phyloP scores from a whole-genome alignment of 2,797 vertebrate genomes.

The Hydrophis major region DNA sequence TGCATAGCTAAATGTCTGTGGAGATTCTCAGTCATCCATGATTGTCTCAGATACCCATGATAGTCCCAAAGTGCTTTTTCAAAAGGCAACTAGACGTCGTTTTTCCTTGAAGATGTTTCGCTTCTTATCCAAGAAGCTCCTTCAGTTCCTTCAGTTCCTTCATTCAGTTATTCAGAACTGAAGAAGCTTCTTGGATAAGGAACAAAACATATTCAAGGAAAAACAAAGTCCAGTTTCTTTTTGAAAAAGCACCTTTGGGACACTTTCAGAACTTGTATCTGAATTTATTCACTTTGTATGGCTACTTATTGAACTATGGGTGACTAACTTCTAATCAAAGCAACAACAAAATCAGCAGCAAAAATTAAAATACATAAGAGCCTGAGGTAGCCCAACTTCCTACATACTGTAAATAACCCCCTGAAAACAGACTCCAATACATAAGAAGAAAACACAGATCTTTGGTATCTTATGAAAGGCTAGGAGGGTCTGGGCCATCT shows the following conservation, averaged over 20 bases:
- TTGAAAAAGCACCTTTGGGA: background rate
- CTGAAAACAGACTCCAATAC: background rate
- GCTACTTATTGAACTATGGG: background rate
- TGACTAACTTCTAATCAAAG: background rate
- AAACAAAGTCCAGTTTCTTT: background rate
- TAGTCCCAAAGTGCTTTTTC: background rate
- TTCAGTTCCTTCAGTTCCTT: background rate
- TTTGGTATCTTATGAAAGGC: background rate
- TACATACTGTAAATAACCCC: background rate
- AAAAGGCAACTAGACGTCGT: background rate
- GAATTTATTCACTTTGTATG: background rate
- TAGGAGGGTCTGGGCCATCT: background rate
- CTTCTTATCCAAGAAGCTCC: background rate
- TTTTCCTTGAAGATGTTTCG: background rate
- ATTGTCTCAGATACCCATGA: background rate
- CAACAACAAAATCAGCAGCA: background rate
- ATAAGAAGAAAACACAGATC: background rate
- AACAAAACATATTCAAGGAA: background rate
- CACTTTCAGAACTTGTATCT: background rate
- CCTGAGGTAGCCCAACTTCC: background rate
- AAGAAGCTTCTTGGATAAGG: too few species aligned
- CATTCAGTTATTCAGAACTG: background rate
- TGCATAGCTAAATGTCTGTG: background rate
- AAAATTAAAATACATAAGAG: background rate
- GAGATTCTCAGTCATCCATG: background rate